Evolutionary conservation across 1,140 invertebrate genomes (phyloP).

Genomic region (Procambarus virginalis): DNA sequence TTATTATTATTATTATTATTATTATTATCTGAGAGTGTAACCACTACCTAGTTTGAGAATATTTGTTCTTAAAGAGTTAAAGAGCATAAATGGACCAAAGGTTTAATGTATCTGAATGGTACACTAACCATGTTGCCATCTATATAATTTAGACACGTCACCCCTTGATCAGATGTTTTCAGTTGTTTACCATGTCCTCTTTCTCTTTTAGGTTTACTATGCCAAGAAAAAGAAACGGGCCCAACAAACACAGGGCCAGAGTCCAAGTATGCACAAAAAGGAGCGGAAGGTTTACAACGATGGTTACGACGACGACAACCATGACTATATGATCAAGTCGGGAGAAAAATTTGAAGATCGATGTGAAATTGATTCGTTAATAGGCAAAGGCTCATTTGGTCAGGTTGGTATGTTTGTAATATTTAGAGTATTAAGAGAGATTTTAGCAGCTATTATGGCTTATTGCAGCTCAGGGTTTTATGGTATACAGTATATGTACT

Average conservation of each 20-base stretch:
- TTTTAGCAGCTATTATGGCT: too few relatives aligned
- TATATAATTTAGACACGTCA: too few relatives aligned
- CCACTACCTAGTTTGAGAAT: too few relatives aligned
- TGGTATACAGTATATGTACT: too few relatives aligned
- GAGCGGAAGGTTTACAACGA: conserved; percentile 97
- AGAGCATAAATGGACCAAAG: too few relatives aligned
- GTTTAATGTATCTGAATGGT: too few relatives aligned
- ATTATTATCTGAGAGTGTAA: too few relatives aligned
- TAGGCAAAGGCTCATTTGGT: conserved; percentile 98
- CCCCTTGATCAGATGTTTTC: not conserved
- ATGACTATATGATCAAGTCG: conserved; percentile 99
- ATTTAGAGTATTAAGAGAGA: too few relatives aligned
- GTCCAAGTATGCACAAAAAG: conserved; percentile 87
- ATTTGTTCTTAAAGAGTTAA: too few relatives aligned
- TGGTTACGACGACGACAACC: conserved; percentile 99
- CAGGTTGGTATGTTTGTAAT: conserved; percentile 79
- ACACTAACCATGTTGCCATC: too few relatives aligned
- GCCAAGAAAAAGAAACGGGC: conserved; percentile 97
- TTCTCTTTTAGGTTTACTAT: conserved; percentile 90
- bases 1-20: too few relatives aligned
- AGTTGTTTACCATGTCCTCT: not conserved
- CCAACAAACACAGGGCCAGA: conserved; percentile 87
- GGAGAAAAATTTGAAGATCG: conserved; percentile 99
- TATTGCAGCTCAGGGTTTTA: too few relatives aligned
- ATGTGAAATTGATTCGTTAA: conserved; percentile 99